Evolutionary conservation across 2,888 invertebrate species (phyloP).

Genomic region (Escarpia spicata): DNA sequence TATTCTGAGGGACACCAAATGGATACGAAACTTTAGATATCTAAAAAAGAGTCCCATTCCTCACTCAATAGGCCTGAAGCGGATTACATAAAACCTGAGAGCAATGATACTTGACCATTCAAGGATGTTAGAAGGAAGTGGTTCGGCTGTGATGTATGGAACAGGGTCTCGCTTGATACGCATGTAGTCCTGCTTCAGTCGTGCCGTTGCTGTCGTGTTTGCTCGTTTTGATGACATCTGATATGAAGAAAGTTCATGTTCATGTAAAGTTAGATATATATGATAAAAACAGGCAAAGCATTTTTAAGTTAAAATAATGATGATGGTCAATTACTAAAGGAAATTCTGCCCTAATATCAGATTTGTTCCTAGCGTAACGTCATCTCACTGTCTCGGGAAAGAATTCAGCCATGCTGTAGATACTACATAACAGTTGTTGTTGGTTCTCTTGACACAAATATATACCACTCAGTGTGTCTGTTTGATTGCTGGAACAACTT

Average conservation of each 20-base stretch:
- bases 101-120: slow-evolving; percentile 79
- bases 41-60: no score
- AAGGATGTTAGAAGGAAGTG: slow-evolving; percentile 92
- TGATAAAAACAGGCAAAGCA: neutral
- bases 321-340: neutral
- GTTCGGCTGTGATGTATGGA: slow-evolving; percentile 94
- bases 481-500: no score
- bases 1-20: no score
- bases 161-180: slow-evolving; percentile 94
- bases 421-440: no score
- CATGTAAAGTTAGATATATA: neutral
- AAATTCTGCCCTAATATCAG: neutral
- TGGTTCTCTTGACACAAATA: no score
- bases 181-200: slow-evolving; percentile 95
- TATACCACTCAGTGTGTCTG: no score
- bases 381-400: no score
- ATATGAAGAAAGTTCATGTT: no score
- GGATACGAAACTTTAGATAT: no score
- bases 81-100: neutral
- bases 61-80: neutral
- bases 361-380: neutral
- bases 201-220: slow-evolving; percentile 75
- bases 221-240: slow-evolving; percentile 18
- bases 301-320: neutral
- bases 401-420: no score